phyloP scores from a whole-genome alignment of 2,888 invertebrate species.

The Lasioglossum villosulum region DNA sequence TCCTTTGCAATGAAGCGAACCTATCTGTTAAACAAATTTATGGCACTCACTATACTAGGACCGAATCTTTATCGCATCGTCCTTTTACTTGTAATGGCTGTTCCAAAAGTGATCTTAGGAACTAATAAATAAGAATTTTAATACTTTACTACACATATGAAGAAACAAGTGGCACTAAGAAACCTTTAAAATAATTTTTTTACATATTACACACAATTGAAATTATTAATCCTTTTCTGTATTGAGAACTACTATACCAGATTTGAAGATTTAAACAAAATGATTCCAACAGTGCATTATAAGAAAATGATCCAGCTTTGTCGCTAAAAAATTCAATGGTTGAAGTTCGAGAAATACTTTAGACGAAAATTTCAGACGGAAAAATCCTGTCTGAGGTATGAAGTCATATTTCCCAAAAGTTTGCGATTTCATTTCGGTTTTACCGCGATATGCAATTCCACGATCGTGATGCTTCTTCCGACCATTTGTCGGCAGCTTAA shows the following conservation, averaged over 20 bases:
- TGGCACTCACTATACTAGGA: background rate
- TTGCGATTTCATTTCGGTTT: background rate
- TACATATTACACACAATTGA: no score
- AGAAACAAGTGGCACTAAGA: background rate
- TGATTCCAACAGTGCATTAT: background rate
- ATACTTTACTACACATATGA: background rate
- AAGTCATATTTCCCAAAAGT: background rate
- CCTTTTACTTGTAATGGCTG: background rate
- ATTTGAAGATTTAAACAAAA: background rate
- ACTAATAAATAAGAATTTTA: background rate
- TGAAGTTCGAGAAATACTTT: background rate
- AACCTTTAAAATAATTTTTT: no score
- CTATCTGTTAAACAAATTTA: background rate
- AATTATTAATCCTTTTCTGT: no score
- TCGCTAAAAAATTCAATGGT: background rate
- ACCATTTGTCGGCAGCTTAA: conserved; percentile 11
- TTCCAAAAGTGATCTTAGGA: background rate
- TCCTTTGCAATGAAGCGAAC: background rate
- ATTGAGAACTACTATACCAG: no score
- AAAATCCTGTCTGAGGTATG: background rate
- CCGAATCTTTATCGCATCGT: background rate
- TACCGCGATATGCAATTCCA: background rate
- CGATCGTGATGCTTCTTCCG: background rate
- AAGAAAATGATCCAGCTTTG: background rate
- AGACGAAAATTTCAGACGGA: background rate